Evolutionary conservation across 1,140 invertebrate genomes (phyloP).

Genomic region (Meloidogyne floridensis): DNA sequence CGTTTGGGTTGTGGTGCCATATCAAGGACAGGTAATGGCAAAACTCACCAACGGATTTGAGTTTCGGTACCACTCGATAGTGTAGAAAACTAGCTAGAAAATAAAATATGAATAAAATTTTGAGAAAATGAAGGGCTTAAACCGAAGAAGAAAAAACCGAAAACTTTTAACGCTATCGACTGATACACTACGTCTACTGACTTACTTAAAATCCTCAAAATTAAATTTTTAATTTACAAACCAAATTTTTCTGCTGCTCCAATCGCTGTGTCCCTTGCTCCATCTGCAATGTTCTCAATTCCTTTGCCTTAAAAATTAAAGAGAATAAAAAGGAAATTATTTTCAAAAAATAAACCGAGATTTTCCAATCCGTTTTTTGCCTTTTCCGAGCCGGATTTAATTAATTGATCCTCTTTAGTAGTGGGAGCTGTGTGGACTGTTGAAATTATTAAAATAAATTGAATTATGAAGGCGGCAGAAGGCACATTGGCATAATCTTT

Average conservation of each 20-base stretch:
- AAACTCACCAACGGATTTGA: too few relatives aligned
- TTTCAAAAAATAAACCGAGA: conserved; percentile 1
- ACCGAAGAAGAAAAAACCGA: too few relatives aligned
- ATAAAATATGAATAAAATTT: too few relatives aligned
- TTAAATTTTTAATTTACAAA: background rate
- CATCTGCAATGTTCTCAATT: conserved; percentile 11
- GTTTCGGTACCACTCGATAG: too few relatives aligned
- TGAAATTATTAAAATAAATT: conserved; percentile 6
- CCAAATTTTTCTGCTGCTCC: conserved; percentile 9
- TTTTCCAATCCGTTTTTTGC: conserved; percentile 7
- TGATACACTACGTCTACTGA: too few relatives aligned
- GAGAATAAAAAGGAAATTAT: background rate
- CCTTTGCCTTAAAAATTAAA: conserved; percentile 8
- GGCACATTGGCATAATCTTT: conserved; percentile 24
- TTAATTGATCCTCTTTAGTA: background rate
- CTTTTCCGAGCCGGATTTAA: conserved; percentile 2
- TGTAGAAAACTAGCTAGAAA: too few relatives aligned
- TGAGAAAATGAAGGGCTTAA: too few relatives aligned
- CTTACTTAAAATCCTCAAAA: too few relatives aligned
- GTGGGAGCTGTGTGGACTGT: background rate
- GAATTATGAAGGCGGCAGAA: conserved; percentile 17
- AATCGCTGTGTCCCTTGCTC: conserved; percentile 23
- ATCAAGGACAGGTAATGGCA: too few relatives aligned
- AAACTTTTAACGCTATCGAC: too few relatives aligned
- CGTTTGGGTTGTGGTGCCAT: too few relatives aligned